Evolutionary conservation across 2,113 vertebrate species (phyloP).

Genomic region (Barnardius zonarius): DNA sequence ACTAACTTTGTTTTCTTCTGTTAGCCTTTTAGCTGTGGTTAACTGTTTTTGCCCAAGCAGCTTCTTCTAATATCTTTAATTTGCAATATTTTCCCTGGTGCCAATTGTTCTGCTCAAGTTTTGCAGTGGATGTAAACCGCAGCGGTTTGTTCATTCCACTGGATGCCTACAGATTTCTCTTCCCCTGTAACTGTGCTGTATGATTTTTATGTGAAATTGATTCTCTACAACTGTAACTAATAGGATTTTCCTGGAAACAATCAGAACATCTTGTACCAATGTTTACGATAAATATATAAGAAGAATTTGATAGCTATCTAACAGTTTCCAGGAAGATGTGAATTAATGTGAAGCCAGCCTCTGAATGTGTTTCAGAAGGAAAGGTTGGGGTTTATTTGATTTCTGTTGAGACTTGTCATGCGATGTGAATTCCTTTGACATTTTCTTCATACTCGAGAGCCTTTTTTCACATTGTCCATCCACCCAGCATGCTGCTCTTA

Average conservation of each 20-base stretch:
- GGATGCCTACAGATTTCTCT: constrained; percentile 27
- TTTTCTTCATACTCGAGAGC: neutral
- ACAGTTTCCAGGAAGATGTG: constrained; percentile 34
- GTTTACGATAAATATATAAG: constrained; percentile 60
- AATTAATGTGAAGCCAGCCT: neutral
- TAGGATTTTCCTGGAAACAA: constrained; percentile 67
- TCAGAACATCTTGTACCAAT: constrained; percentile 64
- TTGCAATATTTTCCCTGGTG: constrained; percentile 38
- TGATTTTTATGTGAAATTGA: constrained; percentile 62
- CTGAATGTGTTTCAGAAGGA: constrained; percentile 6
- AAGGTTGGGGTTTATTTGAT: constrained; percentile 2
- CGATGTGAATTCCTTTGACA: neutral
- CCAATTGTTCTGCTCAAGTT: constrained; percentile 25
- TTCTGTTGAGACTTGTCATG: neutral
- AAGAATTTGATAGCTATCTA: constrained; percentile 58
- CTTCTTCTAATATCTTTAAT: constrained; percentile 53
- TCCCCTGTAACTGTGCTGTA: neutral
- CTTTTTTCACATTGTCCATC: neutral
- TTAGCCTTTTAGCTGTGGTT: constrained; percentile 20
- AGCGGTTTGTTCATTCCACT: constrained; percentile 40
- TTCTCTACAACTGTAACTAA: constrained; percentile 65
- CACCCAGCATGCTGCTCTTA: neutral
- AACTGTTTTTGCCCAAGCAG: constrained; percentile 2
- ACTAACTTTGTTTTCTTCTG: neutral
- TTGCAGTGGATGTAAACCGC: constrained; percentile 20